Conservation (phyloP, 2,797 vertebrate species). For the Vultur gryphus region DNA sequence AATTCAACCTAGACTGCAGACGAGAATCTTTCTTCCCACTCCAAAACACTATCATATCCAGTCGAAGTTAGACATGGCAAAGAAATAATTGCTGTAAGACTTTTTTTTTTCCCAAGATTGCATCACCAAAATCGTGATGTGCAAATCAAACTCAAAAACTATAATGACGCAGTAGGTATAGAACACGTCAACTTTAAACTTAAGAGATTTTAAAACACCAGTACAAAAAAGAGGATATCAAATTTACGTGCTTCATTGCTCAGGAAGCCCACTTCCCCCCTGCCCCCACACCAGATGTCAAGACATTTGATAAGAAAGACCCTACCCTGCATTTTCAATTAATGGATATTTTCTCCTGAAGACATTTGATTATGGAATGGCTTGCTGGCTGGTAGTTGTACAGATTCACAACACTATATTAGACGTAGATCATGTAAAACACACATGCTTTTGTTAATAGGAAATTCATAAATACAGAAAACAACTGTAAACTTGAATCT, state of each 20-base stretch:
- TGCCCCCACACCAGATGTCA: neutral
- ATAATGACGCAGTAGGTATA: neutral
- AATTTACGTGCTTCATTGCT: neutral
- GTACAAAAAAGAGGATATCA: neutral
- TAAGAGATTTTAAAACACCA: neutral
- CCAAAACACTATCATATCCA: neutral
- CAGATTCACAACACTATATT: neutral
- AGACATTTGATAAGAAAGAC: neutral
- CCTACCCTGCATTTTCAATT: neutral
- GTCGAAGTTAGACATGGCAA: neutral
- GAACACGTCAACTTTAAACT: neutral
- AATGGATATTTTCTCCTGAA: neutral
- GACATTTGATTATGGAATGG: neutral
- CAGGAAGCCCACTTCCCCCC: accelerated
- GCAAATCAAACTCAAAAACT: neutral
- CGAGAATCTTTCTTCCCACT: neutral
- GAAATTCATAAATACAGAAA: neutral
- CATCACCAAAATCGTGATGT: neutral
- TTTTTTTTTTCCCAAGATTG: neutral
- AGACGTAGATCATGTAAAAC: neutral
- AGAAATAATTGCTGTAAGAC: neutral
- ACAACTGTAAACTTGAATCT: neutral
- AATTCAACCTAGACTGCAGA: neutral
- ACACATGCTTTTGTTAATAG: neutral
- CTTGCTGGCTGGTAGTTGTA: neutral